Base-by-base conservation (phyloP, 2,888 invertebrate genomes). In the Bombylius major region DNA sequence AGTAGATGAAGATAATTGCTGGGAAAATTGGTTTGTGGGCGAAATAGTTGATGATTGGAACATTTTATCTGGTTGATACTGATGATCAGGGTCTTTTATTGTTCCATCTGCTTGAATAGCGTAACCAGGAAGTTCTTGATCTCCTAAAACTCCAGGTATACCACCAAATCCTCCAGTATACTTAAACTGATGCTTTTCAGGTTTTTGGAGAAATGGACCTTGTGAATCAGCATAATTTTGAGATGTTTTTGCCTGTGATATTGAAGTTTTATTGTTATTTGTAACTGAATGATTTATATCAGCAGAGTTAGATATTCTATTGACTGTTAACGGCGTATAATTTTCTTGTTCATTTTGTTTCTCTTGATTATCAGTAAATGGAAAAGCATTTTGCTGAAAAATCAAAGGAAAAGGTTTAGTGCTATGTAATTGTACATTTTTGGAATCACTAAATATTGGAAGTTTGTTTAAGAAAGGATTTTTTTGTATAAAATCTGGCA, bases 111-210 rank as follows among this genome's bases (percentile, higher is more conserved):
- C 53, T 58, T 61, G 63, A 44, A 66, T 55, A 5, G 62, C 64
- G 47, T 62, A 66, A 5, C 66, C 66, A 4, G 62, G 58, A 33
- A 45, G 44, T 39, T 56, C 61, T 51, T 65, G 65, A 14, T 60
- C 56, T 12, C 65, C 67, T 33, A 69, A 55, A 6, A 67, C 56
- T 5, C 67, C 68, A 3, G 65, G 63, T 3, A 66, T 62, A 31
- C 68, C 68, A 9, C 71, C 71, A 58, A 72, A 73, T 9, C 67
- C 63, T 5, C 72, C 72, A 0, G 69, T 70, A 47, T 70, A 72
- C 54, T 69, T 71, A 51, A 23, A 23, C 2, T n/a, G n/a, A n/a
- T 23, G 23, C 23, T 23, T 23, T 23, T 23, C 23, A 23, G 23
- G 23, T 23, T 23, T 23, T 23, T 23, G 23, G 23, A 23, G 23